Base-by-base conservation (phyloP, 2,888 invertebrate species). In the Caenorhabditis plicata region DNA sequence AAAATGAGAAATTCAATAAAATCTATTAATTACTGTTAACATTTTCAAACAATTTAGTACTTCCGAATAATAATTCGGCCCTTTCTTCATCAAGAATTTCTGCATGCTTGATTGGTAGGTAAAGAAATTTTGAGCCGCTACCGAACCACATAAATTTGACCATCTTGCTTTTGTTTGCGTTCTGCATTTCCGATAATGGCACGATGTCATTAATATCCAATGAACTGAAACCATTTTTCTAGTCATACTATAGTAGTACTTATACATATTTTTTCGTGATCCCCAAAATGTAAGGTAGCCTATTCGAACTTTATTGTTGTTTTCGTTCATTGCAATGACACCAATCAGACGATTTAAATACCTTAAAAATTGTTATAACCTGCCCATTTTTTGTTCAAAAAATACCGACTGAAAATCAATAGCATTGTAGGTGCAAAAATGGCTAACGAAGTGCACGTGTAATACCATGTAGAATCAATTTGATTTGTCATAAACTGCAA, bases 311-410 rank as follows among this genome's bases (percentile, higher is more conserved):
- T 46, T 67, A 11, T 73, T 64, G 20, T 62, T 57, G 13, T 36
- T 38, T 17, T 63, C 63, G 26, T 63, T 60, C 56, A 75, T 64
- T n/a, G 74, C 47, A 19, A 75, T 62, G 3, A 75, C 74, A n/a
- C 75, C 75, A 22, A 75, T 47, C 25, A 75, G 33, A 13, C 73
- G 58, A 40, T 74, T 74, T 33, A 74, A 56, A 40, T 63, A 60
- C 26, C 72, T 70, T 15, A 29, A 58, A 43, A 25, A n/a, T n/a
- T n/a, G n/a, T n/a, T n/a, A n/a, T n/a, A n/a, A n/a, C n/a, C n/a
- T n/a, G n/a, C n/a, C n/a, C n/a, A 4, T 22, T 22, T 7, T 11
- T 20, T 8, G 7, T n/a, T 13, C 23, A 39, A 27, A 17, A 15
- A 39, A 19, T 27, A 70, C 71, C 64, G 55, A 26, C 68, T 65